Conservation (phyloP, 1,140 invertebrate species). For the Limonius californicus region DNA sequence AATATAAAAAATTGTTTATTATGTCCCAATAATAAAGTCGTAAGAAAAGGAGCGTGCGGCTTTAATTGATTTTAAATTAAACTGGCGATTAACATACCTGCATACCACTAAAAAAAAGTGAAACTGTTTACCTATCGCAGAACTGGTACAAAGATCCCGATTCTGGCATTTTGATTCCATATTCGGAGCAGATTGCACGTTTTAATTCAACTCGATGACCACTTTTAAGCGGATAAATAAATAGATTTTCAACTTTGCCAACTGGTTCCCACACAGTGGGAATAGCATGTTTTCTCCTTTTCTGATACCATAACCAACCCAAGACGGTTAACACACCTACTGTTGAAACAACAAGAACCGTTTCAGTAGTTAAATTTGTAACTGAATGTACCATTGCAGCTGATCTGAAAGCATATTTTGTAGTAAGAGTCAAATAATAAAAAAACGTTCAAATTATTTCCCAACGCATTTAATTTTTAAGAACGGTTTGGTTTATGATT, state of each 20-base stretch:
- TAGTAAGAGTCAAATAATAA: too few species aligned
- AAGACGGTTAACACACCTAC: conserved; percentile 3
- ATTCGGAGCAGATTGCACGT: conserved; percentile 35
- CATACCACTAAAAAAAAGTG: background rate
- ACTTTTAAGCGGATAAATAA: conserved; percentile 44
- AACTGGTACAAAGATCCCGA: conserved; percentile 32
- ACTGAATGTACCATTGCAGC: too few species aligned
- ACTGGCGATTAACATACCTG: conserved; percentile 38
- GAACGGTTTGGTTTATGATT: too few species aligned
- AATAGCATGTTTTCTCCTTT: conserved; percentile 18
- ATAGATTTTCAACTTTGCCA: conserved; percentile 36
- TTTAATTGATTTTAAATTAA: conserved; percentile 42
- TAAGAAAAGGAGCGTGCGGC: too few species aligned
- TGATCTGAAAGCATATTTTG: too few species aligned
- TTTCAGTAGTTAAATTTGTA: background rate
- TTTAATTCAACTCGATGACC: conserved; percentile 38
- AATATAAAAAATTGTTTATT: too few species aligned
- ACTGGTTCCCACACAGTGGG: conserved; percentile 40
- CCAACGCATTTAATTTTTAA: too few species aligned
- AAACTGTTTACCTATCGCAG: conserved; percentile 36
- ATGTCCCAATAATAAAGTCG: background rate
- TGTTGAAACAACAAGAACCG: background rate
- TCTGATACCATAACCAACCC: conserved; percentile 13
- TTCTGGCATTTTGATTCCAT: conserved; percentile 34
- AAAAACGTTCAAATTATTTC: too few species aligned